Percentiles rank a stretch among this genome's conserved stretches.
Conservation (phyloP, 92 coral and sea anemone genomes). For the Parazoanthus darwini region DNA sequence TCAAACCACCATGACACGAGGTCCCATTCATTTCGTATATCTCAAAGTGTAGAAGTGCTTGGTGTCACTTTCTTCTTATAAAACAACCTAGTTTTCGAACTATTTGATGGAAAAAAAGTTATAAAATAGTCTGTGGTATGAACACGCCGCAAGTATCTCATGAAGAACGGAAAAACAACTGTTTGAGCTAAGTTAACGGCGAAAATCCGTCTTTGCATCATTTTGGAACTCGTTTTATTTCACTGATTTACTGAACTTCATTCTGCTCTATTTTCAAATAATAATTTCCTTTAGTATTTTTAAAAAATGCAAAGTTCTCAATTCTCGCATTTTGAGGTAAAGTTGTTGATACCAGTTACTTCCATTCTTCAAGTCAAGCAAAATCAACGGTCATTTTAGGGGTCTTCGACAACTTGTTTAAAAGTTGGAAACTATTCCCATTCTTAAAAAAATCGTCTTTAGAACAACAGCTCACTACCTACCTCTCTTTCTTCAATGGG, state of each 20-base stretch:
- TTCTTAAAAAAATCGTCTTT: background rate
- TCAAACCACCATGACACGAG: no score
- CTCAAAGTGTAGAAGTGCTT: no score
- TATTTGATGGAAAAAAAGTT: no score
- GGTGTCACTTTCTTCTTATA: background rate
- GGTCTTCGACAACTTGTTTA: background rate
- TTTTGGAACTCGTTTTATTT: no score
- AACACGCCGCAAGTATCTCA: background rate
- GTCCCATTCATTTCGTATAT: no score
- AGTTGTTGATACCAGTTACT: background rate
- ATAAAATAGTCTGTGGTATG: no score
- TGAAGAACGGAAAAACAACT: background rate
- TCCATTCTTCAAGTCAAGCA: background rate
- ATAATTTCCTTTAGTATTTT: background rate
- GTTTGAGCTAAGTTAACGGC: no score
- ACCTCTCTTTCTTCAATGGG: constrained; percentile 48
- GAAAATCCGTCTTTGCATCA: no score
- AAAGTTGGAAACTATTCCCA: background rate
- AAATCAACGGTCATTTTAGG: background rate
- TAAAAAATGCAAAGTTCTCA: background rate
- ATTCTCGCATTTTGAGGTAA: no score
- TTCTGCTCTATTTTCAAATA: no score
- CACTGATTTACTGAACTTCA: no score
- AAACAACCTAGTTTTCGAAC: background rate
- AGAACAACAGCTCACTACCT: background rate